A percentile compares a stretch with the other conserved stretches of the same genome.
Conservation (phyloP, 2,888 invertebrate species). For the Homarus gammarus region DNA sequence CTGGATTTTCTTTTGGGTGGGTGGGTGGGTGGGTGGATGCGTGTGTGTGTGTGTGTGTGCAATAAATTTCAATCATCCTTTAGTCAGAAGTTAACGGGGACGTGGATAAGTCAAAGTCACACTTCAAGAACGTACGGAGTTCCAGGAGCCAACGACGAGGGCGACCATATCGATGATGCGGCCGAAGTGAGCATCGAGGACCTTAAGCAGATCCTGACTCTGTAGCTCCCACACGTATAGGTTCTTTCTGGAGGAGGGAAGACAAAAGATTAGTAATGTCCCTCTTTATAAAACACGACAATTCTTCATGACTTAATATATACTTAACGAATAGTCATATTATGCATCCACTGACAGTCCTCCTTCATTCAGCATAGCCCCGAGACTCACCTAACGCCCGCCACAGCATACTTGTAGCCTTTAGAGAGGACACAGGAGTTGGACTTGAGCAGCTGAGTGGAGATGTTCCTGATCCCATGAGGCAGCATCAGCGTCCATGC, state of each 20-base stretch:
- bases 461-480: constrained; percentile 92
- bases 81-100: too few relatives aligned
- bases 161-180: constrained; percentile 95
- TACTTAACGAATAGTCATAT: too few relatives aligned
- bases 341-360: too few relatives aligned
- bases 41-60: constrained; percentile 38
- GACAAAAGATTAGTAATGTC: not conserved
- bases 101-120: too few relatives aligned
- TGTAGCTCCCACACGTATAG: constrained; percentile 96
- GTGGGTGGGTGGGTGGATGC: not conserved
- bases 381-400: constrained; percentile 88
- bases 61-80: too few relatives aligned
- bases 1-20: constrained; percentile 7
- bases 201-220: constrained; percentile 90
- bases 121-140: constrained; percentile 83
- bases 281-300: too few relatives aligned
- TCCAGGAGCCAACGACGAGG: constrained; percentile 92
- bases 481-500: constrained; percentile 77
- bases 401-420: constrained; percentile 93
- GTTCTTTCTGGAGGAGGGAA: constrained; percentile 85
- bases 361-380: too few relatives aligned
- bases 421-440: constrained; percentile 96
- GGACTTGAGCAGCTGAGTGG: constrained; percentile 92
- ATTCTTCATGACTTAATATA: too few relatives aligned
- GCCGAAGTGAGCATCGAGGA: constrained; percentile 97